A percentile compares a stretch with the other conserved stretches of the same genome.
These are phyloP conservation scores for Chelonus insularis DNA, from an alignment of 1,140 invertebrate genomes.

Conservation along the genomic window DNA sequence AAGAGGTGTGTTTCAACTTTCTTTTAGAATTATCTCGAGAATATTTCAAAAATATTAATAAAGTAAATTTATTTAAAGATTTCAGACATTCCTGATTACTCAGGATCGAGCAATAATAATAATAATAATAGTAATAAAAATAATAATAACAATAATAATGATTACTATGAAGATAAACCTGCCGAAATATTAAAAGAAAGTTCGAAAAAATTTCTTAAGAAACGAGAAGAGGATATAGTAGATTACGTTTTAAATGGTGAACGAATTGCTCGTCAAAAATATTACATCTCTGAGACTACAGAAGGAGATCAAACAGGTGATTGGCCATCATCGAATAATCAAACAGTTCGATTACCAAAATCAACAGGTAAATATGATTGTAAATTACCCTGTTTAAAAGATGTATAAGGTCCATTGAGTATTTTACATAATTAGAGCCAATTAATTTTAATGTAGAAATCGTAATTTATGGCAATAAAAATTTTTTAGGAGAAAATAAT, in stretches of 20 bases:
- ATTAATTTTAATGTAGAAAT: no score
- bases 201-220: slow-evolving; percentile 58
- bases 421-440: no score
- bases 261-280: slow-evolving; percentile 73
- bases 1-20: slow-evolving; percentile 60
- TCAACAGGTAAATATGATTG: no score
- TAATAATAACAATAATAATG: slow-evolving; percentile 49
- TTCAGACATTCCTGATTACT: slow-evolving; percentile 66
- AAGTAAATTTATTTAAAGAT: slow-evolving; percentile 52
- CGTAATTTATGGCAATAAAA: no score
- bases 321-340: slow-evolving; percentile 40
- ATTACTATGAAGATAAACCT: no score
- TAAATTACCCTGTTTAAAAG: not conserved
- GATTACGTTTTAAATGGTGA: slow-evolving; percentile 77
- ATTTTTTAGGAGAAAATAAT: no score
- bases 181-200: slow-evolving; percentile 62
- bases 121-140: slow-evolving; percentile 61
- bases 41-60: not conserved
- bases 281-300: slow-evolving; percentile 76
- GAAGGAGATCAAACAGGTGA: slow-evolving; percentile 64
- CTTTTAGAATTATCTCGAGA: not conserved
- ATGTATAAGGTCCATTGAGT: no score
- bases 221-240: slow-evolving; percentile 70
- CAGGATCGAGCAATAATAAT: slow-evolving; percentile 67
- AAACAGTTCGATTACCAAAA: no score